Evolutionary conservation across 37 sponge, comb jelly and placozoan genomes (phyloP), one percentile per base, ranked within the genome.

Genomic region (Spongia lamella): DNA sequence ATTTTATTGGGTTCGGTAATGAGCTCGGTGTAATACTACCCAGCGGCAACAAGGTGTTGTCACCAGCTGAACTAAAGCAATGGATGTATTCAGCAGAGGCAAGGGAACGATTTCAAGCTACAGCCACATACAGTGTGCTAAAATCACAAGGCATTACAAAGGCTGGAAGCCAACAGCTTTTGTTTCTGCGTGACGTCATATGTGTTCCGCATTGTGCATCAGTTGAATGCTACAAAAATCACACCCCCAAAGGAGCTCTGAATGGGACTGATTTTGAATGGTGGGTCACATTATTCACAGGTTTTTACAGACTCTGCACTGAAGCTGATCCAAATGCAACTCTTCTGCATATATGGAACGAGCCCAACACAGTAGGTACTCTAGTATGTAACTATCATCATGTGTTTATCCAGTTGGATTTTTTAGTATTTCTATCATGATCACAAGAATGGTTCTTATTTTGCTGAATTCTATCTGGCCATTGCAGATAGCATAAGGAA

Each of bases 341-440:
- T 1, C 55, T 26, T 34, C 51, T 79, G 15, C 70, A 79, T 30
- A 79, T 79, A 53, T 79, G 69, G 69, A 79, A 79, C 40, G 80
- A 79, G 50, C 80, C 80, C 35, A 70, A 79, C 50, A 20, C 60
- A 56, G 60, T 73, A 56, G 50, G 52, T 53, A 34, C 52, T 38
- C 35, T 24, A 47, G 34, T 22, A 2, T 39, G 17, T 3, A 38
- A 29, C 4, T 38, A 5, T 68, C 4, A 39, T 22, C 25, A 25
- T 25, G 14, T 15, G 19, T 16, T 20, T 52, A 52, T 20, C 19
- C 17, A 20, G 19, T 52, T 52, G 16, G 54, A 52, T 61, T 19
- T 61, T 61, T 14, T 43, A 67, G 56, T 33, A 55, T 31, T 79
- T 79, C 29, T 26, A 20, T 4, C n/a, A 16, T 30, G 80, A 79